Base-by-base conservation (phyloP, 2,113 vertebrate genomes). In the Himantopus leucocephalus region DNA sequence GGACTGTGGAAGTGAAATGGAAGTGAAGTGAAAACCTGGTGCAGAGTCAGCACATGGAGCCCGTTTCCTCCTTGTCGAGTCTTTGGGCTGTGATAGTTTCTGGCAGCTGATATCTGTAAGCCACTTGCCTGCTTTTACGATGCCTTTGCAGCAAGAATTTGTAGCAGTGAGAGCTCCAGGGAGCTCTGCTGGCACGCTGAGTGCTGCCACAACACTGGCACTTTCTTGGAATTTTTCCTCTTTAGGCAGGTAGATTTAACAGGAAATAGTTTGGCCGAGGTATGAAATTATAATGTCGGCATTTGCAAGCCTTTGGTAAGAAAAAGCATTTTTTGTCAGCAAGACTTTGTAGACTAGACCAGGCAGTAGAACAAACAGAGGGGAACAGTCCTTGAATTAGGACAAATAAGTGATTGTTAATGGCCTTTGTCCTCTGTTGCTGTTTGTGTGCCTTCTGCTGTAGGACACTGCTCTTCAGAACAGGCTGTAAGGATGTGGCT, bases 391-490 rank as follows among this genome's bases (percentile, higher is more conserved):
- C 95, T 97, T 97, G 92, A 94, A 85, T 96, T 81, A 80, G 92
- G 94, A 97, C 89, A 94, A 79, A 89, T 78, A 91, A 95, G 87
- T 77, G 86, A 87, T 92, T 96, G 88, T 93, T 96, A 94, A 94
- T 93, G 96, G 95, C 93, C 96, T 96, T 97, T 96, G 95, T 95
- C 94, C 94, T 95, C 84, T 85, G 45, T 64, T 81, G 80, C 73
- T 95, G 91, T 94, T 94, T 89, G 71, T 92, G 74, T 94, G 91
- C 73, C 67, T 91, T 87, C 74, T 56, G 16, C 60, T 72, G 10
- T 68, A 60, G 88, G 66, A 93, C 86, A 47, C 37, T 50, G 76
- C 73, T 94, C 87, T 96, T 90, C 82, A 73, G 82, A 93, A 24
- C 2, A 2, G 24, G n/a, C 89, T 85, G 10, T 27, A 52, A 68